Evolutionary conservation across 2,888 invertebrate species (phyloP).

Genomic region (Clitarchus hookeri): DNA sequence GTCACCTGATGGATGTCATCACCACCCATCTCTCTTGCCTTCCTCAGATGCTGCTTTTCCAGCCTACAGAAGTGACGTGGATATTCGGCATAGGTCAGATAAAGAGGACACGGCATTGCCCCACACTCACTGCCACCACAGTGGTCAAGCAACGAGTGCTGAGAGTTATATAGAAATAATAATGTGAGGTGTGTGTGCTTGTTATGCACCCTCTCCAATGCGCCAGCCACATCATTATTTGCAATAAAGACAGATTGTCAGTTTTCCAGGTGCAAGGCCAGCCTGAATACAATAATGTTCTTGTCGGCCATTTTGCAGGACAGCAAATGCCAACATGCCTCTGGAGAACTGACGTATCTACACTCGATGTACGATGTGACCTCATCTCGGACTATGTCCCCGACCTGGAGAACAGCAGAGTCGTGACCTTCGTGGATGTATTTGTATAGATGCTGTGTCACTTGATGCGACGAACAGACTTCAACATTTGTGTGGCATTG

Average conservation of each 20-base stretch:
- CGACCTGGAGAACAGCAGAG: too few species aligned
- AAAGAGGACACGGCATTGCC: too few species aligned
- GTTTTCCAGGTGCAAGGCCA: neutral
- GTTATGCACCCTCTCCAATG: neutral
- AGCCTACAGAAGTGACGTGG: too few species aligned
- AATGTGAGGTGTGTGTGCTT: neutral
- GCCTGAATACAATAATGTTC: neutral
- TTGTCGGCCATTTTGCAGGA: neutral
- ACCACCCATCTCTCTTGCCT: neutral
- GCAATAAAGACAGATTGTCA: neutral
- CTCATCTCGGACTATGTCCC: too few species aligned
- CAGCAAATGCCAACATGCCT: neutral
- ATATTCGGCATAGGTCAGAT: too few species aligned
- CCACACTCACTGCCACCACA: too few species aligned
- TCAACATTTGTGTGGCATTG: constrained; percentile 52
- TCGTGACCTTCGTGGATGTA: too few species aligned
- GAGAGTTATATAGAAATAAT: neutral
- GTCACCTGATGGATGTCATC: too few species aligned
- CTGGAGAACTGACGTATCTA: neutral
- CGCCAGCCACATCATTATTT: neutral
- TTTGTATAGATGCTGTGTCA: neutral
- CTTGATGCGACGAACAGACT: constrained; percentile 28
- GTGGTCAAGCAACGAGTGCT: neutral
- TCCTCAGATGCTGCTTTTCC: neutral
- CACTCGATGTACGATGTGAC: neutral